A percentile compares a stretch with the other conserved stretches of the same genome.
These are phyloP conservation scores for Sternarchorhynchus goeldii DNA, from an alignment of 2,797 vertebrate species.

Conservation along the genomic window DNA sequence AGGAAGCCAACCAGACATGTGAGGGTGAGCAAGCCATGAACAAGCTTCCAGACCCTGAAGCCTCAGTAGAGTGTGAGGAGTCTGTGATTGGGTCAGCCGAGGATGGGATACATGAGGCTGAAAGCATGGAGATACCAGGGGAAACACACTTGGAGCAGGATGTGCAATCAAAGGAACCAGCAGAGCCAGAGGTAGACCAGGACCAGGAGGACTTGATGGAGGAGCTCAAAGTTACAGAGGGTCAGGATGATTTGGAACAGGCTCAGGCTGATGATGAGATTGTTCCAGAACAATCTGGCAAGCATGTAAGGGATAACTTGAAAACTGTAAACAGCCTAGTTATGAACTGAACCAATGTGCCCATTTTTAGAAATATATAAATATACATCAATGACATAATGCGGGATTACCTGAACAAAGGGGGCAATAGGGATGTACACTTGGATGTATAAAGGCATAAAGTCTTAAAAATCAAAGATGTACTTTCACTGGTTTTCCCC, in stretches of 20 bases:
- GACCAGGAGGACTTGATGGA: constrained; percentile 34
- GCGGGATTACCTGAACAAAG: background rate
- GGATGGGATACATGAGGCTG: constrained; percentile 15
- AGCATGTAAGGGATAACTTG: constrained; percentile 45
- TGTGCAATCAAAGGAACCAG: constrained; percentile 43
- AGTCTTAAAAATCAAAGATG: background rate
- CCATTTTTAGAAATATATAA: too few species aligned
- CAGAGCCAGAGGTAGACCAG: constrained; percentile 32
- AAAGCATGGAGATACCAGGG: constrained; percentile 5
- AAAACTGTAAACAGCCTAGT: background rate
- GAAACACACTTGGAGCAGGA: constrained; percentile 25
- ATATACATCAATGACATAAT: background rate
- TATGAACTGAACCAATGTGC: background rate
- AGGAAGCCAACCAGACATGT: constrained; percentile 12
- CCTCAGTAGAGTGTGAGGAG: constrained; percentile 40
- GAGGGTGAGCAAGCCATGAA: constrained; percentile 27
- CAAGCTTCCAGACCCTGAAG: constrained; percentile 26
- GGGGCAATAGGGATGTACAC: background rate
- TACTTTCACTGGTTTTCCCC: background rate
- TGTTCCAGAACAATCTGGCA: constrained; percentile 43
- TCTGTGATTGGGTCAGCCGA: constrained; percentile 31
- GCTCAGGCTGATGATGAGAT: constrained; percentile 47
- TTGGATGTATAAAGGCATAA: background rate
- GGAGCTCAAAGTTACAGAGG: constrained; percentile 40
- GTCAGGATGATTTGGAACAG: constrained; percentile 38